Evolutionary conservation across 2,797 vertebrate genomes (phyloP).

Genomic region (Premnoplex brunnescens): DNA sequence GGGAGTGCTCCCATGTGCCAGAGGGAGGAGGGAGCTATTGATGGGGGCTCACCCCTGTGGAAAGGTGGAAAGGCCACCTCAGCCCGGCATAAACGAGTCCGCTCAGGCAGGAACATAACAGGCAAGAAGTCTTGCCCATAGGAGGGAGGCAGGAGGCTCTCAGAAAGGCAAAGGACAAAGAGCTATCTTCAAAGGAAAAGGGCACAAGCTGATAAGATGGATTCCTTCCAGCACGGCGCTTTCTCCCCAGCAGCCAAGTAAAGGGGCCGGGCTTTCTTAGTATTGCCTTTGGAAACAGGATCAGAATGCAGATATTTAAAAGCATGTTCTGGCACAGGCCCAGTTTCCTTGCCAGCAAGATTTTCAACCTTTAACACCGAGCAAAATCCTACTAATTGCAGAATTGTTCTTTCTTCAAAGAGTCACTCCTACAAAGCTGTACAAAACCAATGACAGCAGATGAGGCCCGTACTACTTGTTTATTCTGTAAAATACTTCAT

Average conservation of each 20-base stretch:
- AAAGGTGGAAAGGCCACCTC: not conserved
- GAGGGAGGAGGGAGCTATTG: not conserved
- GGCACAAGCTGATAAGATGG: constrained; percentile 49
- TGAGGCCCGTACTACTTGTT: not conserved
- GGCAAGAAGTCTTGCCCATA: fast-evolving
- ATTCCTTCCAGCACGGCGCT: not conserved
- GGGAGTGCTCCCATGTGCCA: fast-evolving
- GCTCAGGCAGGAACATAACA: not conserved
- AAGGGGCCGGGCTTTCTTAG: constrained; percentile 24
- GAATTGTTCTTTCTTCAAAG: constrained; percentile 48
- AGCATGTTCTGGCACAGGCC: constrained; percentile 22
- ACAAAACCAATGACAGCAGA: not conserved
- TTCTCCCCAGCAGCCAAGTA: constrained; percentile 45
- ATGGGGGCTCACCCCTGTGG: not conserved
- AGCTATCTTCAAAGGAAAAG: constrained; percentile 21
- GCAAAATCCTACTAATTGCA: constrained; percentile 47
- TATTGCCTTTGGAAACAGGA: constrained; percentile 27
- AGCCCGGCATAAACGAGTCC: not conserved
- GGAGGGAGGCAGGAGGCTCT: not conserved
- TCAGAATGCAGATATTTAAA: constrained; percentile 28
- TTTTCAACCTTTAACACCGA: constrained; percentile 50
- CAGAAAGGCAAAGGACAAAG: constrained; percentile 26
- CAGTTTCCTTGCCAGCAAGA: constrained; percentile 37
- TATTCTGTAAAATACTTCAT: constrained; percentile 2
- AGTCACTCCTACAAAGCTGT: constrained; percentile 10